Base-by-base conservation (phyloP, 2,888 invertebrate species). In the Hoplodrina ambigua region DNA sequence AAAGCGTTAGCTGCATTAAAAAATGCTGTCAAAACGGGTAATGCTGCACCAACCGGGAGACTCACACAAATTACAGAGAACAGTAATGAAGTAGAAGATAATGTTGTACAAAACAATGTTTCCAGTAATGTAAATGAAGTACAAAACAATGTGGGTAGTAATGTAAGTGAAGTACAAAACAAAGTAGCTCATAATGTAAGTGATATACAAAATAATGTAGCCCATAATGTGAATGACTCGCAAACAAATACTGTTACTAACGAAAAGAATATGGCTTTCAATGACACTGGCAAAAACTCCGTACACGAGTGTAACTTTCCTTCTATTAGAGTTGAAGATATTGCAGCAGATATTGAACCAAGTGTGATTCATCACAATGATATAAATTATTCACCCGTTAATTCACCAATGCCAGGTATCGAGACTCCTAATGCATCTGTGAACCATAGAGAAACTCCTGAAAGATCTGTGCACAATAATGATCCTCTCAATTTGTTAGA, bases 381-480 rank as follows among this genome's bases (percentile, higher is more conserved):
- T 41, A 84, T 95, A 11, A 90, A 94, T 78, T 95, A 95, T 80
- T 95, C 95, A 11, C 95, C 95, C 57, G 90, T 94, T 0, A 90
- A 91, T 72, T 90, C 94, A 19, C 94, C 94, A 17, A 82, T 49
- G 15, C 84, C 84, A 7, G 86, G 80, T 44, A 75, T 83, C 33
- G 60, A 46, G 2, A 72, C 76, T 33, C 76, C 72, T 19, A 56
- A 63, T 63, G 33, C 20, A 33, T 53, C 69, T 67, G 61, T 52
- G 8, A 61, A 72, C 25, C 54, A 30, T n/a, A 59, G 19, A 64
- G 64, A 78, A 46, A 86, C 64, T 33, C 68, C 78, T 19, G 78
- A 75, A 53, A 80, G 59, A 64, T 65, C 80, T 33, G 67, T 79
- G 1, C 73, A 76, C 19, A 79, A 78, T 68, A 86, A 88, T 75